Conservation (phyloP, 2,888 invertebrate genomes). For the Drosophila helvetica region DNA sequence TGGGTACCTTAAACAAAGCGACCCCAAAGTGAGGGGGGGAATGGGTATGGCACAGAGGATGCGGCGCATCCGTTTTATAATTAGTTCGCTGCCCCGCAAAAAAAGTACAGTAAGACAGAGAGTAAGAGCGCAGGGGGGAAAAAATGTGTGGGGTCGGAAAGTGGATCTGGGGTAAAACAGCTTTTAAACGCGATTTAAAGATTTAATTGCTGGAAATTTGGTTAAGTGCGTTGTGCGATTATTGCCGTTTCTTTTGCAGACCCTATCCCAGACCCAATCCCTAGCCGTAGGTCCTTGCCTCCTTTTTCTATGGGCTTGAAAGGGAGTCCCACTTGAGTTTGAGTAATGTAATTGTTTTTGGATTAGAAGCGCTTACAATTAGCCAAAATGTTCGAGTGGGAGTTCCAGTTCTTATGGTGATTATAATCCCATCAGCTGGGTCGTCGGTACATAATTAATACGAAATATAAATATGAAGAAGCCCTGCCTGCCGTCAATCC, state of each 20-base stretch:
- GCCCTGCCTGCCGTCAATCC: not conserved
- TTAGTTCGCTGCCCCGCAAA: constrained; percentile 64
- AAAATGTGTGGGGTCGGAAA: not conserved
- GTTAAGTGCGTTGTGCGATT: constrained; percentile 61
- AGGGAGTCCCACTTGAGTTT: constrained; percentile 42
- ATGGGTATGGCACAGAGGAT: constrained; percentile 26
- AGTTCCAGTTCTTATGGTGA: not conserved
- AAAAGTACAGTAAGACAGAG: constrained; percentile 6
- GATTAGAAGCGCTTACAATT: constrained; percentile 41
- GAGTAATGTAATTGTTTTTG: constrained; percentile 73
- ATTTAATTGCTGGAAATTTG: constrained; percentile 77
- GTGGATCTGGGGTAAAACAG: constrained; percentile 40
- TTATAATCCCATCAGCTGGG: constrained; percentile 25
- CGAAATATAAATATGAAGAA: not conserved
- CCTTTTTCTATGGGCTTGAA: not conserved
- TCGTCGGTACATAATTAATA: not conserved
- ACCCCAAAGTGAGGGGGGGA: constrained; percentile 11
- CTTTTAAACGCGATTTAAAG: constrained; percentile 78
- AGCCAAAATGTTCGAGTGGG: constrained; percentile 25
- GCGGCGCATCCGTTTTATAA: constrained; percentile 78
- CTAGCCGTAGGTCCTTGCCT: not conserved
- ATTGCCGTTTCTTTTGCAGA: constrained; percentile 39
- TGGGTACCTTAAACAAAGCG: constrained; percentile 53
- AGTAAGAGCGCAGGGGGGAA: constrained; percentile 14
- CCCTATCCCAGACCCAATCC: constrained; percentile 5